Conservation (phyloP, 2,113 vertebrate species). For the Centropristis striata region DNA sequence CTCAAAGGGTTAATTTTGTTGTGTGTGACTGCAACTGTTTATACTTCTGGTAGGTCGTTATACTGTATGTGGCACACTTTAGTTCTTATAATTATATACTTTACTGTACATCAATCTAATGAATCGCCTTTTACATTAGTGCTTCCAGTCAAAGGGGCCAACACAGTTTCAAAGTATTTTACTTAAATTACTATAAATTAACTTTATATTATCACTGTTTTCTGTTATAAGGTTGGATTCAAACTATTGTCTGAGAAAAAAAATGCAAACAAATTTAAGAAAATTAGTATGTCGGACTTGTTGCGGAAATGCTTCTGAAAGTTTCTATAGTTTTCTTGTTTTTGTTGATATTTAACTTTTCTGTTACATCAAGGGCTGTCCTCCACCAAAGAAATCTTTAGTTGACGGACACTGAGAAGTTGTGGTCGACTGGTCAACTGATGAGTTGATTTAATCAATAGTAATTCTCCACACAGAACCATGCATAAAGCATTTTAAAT, state of each 20-base stretch:
- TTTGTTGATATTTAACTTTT: not conserved
- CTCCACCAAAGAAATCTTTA: too few species aligned
- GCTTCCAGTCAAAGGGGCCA: not conserved
- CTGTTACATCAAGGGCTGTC: too few species aligned
- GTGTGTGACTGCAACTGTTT: conserved; percentile 45
- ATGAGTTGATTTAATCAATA: too few species aligned
- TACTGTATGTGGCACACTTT: not conserved
- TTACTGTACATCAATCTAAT: not conserved
- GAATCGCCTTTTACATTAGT: not conserved
- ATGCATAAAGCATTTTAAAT: too few species aligned
- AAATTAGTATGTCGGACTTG: too few species aligned
- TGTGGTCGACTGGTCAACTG: too few species aligned
- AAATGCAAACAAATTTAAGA: not conserved
- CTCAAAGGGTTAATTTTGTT: conserved; percentile 48
- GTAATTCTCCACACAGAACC: too few species aligned
- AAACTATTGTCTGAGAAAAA: not conserved
- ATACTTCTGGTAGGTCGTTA: conserved; percentile 8
- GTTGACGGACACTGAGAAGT: too few species aligned
- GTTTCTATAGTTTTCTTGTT: not conserved
- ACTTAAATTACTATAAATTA: not conserved
- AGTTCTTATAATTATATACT: not conserved
- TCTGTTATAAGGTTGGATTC: not conserved
- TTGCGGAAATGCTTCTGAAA: not conserved
- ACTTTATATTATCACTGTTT: not conserved
- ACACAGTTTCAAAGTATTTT: not conserved